These are phyloP conservation scores for Cyclophora albipunctata DNA, from an alignment of 2,888 invertebrate genomes.

Conservation along the genomic window DNA sequence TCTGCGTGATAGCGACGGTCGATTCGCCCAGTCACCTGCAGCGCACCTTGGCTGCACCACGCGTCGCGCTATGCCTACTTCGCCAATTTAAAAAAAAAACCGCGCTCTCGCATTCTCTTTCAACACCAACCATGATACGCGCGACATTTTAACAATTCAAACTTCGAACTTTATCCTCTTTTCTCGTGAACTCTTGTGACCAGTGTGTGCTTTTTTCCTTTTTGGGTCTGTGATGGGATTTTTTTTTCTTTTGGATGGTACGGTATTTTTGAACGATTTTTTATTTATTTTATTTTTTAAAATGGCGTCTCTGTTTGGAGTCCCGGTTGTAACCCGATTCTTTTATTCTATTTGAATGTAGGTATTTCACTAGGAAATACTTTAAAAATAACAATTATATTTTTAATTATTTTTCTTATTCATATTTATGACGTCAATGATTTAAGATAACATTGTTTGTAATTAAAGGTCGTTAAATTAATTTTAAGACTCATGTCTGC, in stretches of 20 bases:
- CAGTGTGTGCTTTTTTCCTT: constrained; percentile 29
- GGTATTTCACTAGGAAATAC: no score
- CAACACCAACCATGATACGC: constrained; percentile 1
- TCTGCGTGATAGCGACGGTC: constrained; percentile 22
- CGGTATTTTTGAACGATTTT: constrained; percentile 3
- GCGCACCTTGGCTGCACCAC: constrained; percentile 44
- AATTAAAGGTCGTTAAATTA: no score
- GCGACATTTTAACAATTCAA: constrained; percentile 2
- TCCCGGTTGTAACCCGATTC: no score
- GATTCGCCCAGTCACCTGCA: constrained; percentile 56
- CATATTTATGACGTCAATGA: no score
- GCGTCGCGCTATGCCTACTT: constrained; percentile 33
- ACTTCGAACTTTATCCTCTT: background rate
- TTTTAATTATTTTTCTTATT: no score
- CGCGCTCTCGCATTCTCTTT: constrained; percentile 23
- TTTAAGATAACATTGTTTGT: no score
- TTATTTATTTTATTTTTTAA: no score
- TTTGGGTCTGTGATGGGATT: constrained; percentile 33
- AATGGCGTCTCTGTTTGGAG: no score
- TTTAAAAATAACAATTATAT: no score
- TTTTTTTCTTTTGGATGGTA: constrained; percentile 24
- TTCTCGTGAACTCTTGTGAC: constrained; percentile 22
- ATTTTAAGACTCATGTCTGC: no score
- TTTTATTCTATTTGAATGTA: no score
- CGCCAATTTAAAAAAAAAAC: constrained; percentile 8